Evolutionary conservation across 2,888 invertebrate genomes (phyloP), one percentile per base, ranked within the genome.

Genomic region (Charanyca ferruginea): DNA sequence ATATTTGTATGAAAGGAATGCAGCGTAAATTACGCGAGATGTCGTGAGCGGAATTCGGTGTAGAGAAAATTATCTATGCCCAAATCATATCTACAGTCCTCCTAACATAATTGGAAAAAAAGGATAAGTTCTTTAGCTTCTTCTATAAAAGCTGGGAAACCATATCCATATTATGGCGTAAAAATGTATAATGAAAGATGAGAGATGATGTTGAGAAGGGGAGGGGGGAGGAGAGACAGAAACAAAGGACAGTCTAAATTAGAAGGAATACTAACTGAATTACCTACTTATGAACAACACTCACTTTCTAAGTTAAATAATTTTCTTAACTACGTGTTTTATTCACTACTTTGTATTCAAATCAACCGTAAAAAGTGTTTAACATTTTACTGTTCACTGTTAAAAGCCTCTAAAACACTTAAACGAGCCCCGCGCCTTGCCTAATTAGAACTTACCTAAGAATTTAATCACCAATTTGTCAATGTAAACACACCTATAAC

Each of bases 361-460:
- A 69, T 73, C 51, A 73, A 73, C 66, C 42, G 64, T 62, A 53
- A 73, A 78, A 78, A 69, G 66, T 74, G 64, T 65, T 62, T 62
- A 58, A 70, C 64, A 63, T 75, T 79, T 79, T 70, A 81, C 48
- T 66, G 57, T 57, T 57, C 45, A 51, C 52, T 75, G 44, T 42
- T 18, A 65, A 77, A 32, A 13, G 28, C 38, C 59, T 53, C 54
- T 67, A 55, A 65, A 73, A 65, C 47, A 58, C 57, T 65, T 77
- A 48, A 78, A 62, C 35, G 62, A 20, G 62, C 42, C 42, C 57
- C 32, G 42, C 18, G 45, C 47, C 48, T 45, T 54, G 22, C 55
- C 65, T 78, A 66, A 73, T 78, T 80, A 78, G 65, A 78, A 62
- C 52, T 69, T 48, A 72, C 65, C 78, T 67, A 58, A 54, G 25